Conservation (phyloP, 1,140 invertebrate species). For the Thaumatotibia leucotreta region DNA sequence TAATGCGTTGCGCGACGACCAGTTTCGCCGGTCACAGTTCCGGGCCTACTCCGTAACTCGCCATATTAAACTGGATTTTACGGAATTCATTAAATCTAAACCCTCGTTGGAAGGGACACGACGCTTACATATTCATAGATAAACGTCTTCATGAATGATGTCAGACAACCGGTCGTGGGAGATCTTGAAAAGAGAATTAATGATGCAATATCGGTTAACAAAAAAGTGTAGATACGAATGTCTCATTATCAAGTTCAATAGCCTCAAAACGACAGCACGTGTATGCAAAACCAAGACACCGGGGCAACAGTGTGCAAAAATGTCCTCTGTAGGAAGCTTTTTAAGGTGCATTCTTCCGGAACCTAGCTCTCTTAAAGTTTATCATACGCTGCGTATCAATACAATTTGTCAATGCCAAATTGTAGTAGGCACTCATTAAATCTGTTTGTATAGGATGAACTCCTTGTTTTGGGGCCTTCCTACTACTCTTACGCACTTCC, state of each 20-base stretch:
- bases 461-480: not conserved
- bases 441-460: not conserved
- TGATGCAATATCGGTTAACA: conserved; percentile 61
- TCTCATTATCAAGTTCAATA: conserved; percentile 76
- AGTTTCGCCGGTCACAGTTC: conserved; percentile 66
- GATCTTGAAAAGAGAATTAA: conserved; percentile 46
- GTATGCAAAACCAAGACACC: conserved; percentile 67
- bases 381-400: conserved; percentile 62
- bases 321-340: conserved; percentile 45
- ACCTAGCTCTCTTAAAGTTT: conserved; percentile 42
- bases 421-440: conserved; percentile 10
- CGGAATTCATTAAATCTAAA: conserved; percentile 41
- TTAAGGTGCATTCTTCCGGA: conserved; percentile 60
- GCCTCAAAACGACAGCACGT: conserved; percentile 68
- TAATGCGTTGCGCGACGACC: conserved; percentile 62
- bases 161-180: conserved; percentile 24
- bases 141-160: not conserved
- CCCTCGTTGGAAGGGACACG: conserved; percentile 14
- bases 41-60: conserved; percentile 61
- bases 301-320: conserved; percentile 49
- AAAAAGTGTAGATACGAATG: conserved; percentile 60
- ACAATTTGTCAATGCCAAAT: conserved; percentile 64
- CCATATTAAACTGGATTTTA: conserved; percentile 57
- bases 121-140: not conserved
- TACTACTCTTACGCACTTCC: not conserved